Conservation (phyloP, 2,113 vertebrate species). For the Malurus elegans region DNA sequence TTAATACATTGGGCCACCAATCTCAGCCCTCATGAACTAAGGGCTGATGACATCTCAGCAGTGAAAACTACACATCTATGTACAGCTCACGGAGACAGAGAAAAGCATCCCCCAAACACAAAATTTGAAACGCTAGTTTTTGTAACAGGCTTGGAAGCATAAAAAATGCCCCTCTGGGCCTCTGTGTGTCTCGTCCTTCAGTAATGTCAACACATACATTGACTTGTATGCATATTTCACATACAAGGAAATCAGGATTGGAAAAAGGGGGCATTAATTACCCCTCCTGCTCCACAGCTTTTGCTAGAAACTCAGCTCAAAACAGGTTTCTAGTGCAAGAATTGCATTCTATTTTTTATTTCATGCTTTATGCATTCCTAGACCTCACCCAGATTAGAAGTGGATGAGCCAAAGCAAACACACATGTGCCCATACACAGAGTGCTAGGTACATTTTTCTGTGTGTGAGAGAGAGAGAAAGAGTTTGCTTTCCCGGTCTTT, state of each 20-base stretch:
- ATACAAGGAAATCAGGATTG: background rate
- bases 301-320: background rate
- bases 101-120: background rate
- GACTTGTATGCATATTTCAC: background rate
- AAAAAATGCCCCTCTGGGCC: background rate
- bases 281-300: background rate
- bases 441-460: background rate
- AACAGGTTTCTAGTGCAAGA: background rate
- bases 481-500: slow-evolving; percentile 19
- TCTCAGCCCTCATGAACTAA: background rate
- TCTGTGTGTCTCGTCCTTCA: background rate
- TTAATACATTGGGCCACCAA: background rate
- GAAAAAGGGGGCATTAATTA: background rate
- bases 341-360: background rate
- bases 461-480: background rate
- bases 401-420: slow-evolving; percentile 22
- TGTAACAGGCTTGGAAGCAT: background rate
- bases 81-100: background rate
- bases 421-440: background rate
- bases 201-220: background rate
- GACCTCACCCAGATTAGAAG: slow-evolving; percentile 1
- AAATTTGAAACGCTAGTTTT: background rate
- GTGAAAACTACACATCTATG: background rate
- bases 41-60: background rate
- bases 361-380: background rate